Conservation (phyloP, 2,113 vertebrate genomes). For the Hippolais icterina region DNA sequence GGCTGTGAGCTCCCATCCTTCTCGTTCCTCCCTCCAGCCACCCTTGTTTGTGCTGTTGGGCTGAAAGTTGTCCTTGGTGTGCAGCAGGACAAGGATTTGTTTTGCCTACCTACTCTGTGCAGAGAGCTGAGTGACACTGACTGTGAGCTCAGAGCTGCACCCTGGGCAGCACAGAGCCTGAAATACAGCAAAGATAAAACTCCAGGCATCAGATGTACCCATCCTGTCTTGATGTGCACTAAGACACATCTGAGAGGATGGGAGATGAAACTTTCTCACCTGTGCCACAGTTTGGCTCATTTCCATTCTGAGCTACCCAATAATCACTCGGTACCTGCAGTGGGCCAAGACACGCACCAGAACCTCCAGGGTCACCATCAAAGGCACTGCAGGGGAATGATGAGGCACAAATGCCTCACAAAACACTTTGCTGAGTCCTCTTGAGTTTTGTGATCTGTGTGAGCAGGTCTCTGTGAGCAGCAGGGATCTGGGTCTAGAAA, state of each 20-base stretch:
- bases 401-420: not conserved
- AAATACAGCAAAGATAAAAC: not conserved
- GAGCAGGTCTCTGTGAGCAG: not conserved
- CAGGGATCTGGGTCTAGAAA: not conserved
- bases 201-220: not conserved
- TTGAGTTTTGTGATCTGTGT: rapidly evolving
- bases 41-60: not conserved
- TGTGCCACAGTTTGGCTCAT: rapidly evolving
- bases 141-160: not conserved
- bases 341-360: not conserved
- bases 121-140: not conserved
- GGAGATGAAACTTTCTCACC: no score
- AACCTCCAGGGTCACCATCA: not conserved
- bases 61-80: not conserved
- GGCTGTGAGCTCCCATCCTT: not conserved
- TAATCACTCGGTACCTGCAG: not conserved
- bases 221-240: no score
- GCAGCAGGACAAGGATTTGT: not conserved
- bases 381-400: not conserved
- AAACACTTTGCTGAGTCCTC: rapidly evolving
- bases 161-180: not conserved
- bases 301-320: no score
- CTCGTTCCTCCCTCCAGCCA: not conserved
- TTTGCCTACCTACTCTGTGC: not conserved
- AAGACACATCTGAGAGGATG: not conserved